A percentile compares a stretch with the other conserved stretches of the same genome.
phyloP scores from a whole-genome alignment of 2,888 invertebrate genomes.

The Belgica antarctica region DNA sequence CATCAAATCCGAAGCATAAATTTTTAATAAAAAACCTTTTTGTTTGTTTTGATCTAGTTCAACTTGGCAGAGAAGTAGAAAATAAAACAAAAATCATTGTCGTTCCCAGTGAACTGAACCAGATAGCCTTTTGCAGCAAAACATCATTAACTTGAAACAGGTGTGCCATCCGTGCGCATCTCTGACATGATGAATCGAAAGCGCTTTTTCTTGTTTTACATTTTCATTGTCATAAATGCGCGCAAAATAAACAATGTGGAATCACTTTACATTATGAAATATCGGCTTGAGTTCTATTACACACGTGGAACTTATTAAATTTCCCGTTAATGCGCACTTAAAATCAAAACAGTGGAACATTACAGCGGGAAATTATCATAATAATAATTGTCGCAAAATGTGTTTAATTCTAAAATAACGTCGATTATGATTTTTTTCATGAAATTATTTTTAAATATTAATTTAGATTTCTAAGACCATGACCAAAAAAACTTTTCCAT shows the following conservation, averaged over 20 bases:
- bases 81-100: neutral
- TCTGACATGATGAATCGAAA: conserved; percentile 23
- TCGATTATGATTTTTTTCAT: no score
- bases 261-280: neutral
- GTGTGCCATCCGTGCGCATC: conserved; percentile 32
- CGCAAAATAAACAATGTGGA: neutral
- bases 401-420: neutral
- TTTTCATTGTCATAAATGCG: conserved; percentile 7
- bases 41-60: conserved; percentile 10
- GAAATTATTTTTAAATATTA: no score
- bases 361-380: conserved; percentile 1
- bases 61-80: neutral
- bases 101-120: conserved; percentile 27
- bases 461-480: no score
- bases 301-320: neutral
- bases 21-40: neutral
- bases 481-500: no score
- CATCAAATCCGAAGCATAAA: neutral
- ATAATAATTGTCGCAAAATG: neutral
- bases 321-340: conserved; percentile 1
- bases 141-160: conserved; percentile 38
- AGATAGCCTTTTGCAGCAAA: conserved; percentile 30
- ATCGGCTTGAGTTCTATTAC: neutral
- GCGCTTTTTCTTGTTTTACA: conserved; percentile 31
- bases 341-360: neutral